Evolutionary conservation across 2,888 invertebrate species (phyloP), one percentile per base, ranked within the genome.

Genomic region (Hirtodrosophila trivittata): DNA sequence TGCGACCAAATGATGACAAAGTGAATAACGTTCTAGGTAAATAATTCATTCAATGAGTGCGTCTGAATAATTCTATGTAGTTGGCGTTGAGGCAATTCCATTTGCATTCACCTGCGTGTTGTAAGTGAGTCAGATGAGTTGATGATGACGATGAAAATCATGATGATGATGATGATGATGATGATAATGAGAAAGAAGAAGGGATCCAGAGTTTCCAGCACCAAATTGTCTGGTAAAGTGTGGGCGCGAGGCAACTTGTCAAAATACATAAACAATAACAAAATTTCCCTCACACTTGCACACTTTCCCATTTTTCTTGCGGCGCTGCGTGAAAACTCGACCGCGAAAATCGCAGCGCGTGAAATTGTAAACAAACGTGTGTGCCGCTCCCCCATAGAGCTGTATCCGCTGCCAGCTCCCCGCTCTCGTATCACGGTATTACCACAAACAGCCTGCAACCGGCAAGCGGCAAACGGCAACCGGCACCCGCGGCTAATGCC

Each of bases 211-310:
- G 33, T 25, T 52, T 62, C 32, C 55, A 69, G 77, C 75, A 71
- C 88, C 85, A 70, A 75, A 56, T 72, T 85, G 88, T 87, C 84
- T 85, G 86, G 87, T 75, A 80, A 74, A 66, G 66, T 63, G 68
- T 69, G 68, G 66, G 72, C 75, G 51, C 59, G 58, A 71, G 55
- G 75, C 75, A 88, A 77, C 85, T 83, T 90, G 90, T 89, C 89
- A 89, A 89, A 89, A 89, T 89, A 89, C 73, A 83, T 90, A 89
- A 89, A 89, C 90, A 89, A 82, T 73, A 84, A 70, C 72, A 82
- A 70, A 66, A 77, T 80, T 75, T 84, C 69, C 74, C 75, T 82
- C 64, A 66, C 87, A 87, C 87, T 69, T 74, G 18, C 18, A 45
- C 66, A 66, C 74, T 80, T 77, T 75, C 52, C 62, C 60, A 77